These are phyloP conservation scores for Conomelus anceps DNA, from an alignment of 2,888 invertebrate genomes.

Conservation along the genomic window DNA sequence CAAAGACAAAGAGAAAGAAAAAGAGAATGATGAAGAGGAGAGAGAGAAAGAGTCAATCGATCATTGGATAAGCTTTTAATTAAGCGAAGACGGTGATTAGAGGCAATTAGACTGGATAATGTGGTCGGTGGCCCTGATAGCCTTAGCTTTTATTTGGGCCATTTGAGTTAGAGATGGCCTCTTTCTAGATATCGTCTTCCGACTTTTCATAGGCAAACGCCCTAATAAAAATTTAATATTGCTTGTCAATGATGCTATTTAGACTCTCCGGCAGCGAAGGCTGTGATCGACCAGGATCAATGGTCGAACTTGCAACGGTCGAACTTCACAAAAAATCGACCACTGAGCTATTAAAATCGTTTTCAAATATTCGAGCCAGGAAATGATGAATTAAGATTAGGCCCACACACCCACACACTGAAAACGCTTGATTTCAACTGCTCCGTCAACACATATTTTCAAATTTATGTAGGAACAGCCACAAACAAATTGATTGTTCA, in stretches of 20 bases:
- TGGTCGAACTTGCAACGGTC: not conserved
- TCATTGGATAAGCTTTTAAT: not conserved
- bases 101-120: not conserved
- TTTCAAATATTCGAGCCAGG: no score
- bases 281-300: not conserved
- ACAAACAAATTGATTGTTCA: no score
- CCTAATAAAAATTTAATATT: not conserved
- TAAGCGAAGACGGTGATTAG: not conserved
- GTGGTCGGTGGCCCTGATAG: not conserved
- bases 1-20: not conserved
- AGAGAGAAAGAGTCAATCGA: not conserved
- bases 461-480: no score
- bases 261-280: not conserved
- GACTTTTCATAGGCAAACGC: not conserved
- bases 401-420: no score
- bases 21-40: no score
- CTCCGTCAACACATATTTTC: no score
- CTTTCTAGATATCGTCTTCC: not conserved
- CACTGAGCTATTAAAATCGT: no score
- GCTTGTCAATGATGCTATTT: not conserved
- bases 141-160: not conserved
- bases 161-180: not conserved
- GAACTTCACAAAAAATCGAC: no score
- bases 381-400: no score
- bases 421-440: no score